Evolutionary conservation across 2,888 invertebrate species (phyloP).

Genomic region (Clusia tigrina): DNA sequence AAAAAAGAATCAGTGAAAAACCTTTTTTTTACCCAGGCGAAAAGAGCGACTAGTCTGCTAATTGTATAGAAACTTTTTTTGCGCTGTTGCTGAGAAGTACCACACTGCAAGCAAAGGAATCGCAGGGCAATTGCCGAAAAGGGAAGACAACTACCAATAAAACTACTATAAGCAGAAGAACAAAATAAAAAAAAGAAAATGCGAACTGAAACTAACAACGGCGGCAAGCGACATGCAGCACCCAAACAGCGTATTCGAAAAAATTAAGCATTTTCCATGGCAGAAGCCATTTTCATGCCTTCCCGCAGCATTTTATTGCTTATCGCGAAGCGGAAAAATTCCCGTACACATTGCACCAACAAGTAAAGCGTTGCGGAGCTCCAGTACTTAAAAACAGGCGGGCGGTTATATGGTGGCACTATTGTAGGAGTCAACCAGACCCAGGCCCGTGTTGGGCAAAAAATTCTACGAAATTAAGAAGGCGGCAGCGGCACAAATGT

Average conservation of each 20-base stretch:
- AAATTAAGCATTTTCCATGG: constrained; percentile 2
- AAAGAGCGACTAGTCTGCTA: background rate
- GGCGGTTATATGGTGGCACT: background rate
- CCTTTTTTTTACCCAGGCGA: background rate
- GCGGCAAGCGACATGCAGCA: background rate
- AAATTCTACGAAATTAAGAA: too few species aligned
- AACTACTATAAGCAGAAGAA: background rate
- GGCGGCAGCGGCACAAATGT: background rate
- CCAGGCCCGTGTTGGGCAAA: too few species aligned
- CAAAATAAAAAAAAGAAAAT: background rate
- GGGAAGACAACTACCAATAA: background rate
- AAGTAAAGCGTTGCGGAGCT: background rate
- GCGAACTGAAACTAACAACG: background rate
- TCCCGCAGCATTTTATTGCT: constrained; percentile 1
- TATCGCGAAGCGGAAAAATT: background rate
- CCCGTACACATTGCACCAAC: background rate
- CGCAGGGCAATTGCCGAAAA: background rate
- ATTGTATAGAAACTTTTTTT: constrained; percentile 1
- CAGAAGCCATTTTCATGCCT: background rate
- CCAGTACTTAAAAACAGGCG: background rate
- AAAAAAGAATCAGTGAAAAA: too few species aligned
- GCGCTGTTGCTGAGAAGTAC: background rate
- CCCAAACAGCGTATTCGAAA: background rate
- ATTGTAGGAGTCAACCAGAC: background rate
- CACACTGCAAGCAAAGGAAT: background rate